Evolutionary conservation across 23 tunicate genomes (phyloP), one percentile per base, ranked within the genome.

Genomic region (Pegea sp.): DNA sequence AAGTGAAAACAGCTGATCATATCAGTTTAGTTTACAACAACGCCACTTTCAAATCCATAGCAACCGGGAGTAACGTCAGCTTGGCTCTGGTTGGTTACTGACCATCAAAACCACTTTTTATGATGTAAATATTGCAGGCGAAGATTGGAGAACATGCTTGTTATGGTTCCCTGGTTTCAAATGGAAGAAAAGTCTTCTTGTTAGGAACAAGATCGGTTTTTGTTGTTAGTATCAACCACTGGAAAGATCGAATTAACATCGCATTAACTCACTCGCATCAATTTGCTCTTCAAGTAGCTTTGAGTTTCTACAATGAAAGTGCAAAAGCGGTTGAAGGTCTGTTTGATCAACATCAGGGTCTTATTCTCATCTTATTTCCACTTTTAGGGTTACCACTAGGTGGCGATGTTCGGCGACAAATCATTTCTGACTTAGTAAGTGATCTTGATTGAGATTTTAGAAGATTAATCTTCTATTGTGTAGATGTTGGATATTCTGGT

Each of bases 21-120:
- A 61, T 73, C 58, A 74, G 58, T 29, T 52, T 84, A 27, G 63
- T 68, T 2, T 84, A 84, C 63, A 84, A 62, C 68, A 84, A 77
- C 55, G 72, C 95, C 5, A 56, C 84, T 2, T 84, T 84, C 63
- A 84, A 84, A 51, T 84, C 95, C 23, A 73, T 84, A 52, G 84
- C 84, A 16, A 84, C 74, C 26, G 95, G 95, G 8, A 84, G 95
- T 16, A 84, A 84, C 64, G 95, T 84, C 76, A 84, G 95, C 58
- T 54, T 56, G 26, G 95, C 95, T 5, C 46, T 84, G 76, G 95
- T 84, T 32, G 48, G 75, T 52, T 0, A 0, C 16, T 38, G 46
- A 38, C 46, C 46, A 38, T 38, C 16, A 38, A 38, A 38, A 38
- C 46, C 11, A 38, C 11, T 38, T 8, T 8, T 8, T 8, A 38